Evolutionary conservation across 2,113 vertebrate genomes (phyloP), one percentile per base, ranked within the genome.

Genomic region (Glareola pratincola): DNA sequence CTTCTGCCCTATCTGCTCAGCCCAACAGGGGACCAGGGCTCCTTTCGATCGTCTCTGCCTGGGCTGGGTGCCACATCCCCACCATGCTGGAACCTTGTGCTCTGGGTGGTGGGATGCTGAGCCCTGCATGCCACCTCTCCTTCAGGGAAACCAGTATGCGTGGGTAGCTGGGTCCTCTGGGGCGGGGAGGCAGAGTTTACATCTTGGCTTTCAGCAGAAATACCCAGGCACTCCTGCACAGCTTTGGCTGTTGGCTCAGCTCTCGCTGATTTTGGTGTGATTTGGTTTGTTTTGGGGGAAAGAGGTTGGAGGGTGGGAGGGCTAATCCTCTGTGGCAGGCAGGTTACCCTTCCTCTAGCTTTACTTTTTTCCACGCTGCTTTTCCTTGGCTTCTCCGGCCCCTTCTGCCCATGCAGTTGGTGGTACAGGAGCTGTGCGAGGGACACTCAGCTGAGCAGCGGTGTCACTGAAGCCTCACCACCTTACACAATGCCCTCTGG

Each of bases 361-460:
- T 63, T 59, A 5, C 27, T 62, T 26, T 63, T 85, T 10, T 32
- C n/a, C 12, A 2, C 21, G 47, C 21, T 63, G 30, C 14, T 71
- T 74, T 47, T 78, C n/a, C 45, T 51, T 67, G 66, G 39, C 50
- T 88, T 32, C 43, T 72, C 43, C 1, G 3, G 34, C 34, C 10
- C 51, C 62, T 20, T 43, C 50, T 90, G 78, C 51, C 67, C 0
- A 0, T 23, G 59, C 22, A 62, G 48, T 13, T 75, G 60, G 15
- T 37, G 50, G 7, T 30, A 27, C 51, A 73, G 54, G 60, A 92
- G 37, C 63, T 69, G 30, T 3, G 2, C 0, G 1, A 78, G 69
- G 53, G 17, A 2, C 2, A 3, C 36, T 75, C 0, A 4, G 53
- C 34, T 0, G 1, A 41, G 34, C 1, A 1, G 37, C 59, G 39